Percentiles rank a stretch among this genome's conserved stretches.
Evolutionary conservation across 2,113 vertebrate genomes (phyloP).

Genomic region (Bufo gargarizans): DNA sequence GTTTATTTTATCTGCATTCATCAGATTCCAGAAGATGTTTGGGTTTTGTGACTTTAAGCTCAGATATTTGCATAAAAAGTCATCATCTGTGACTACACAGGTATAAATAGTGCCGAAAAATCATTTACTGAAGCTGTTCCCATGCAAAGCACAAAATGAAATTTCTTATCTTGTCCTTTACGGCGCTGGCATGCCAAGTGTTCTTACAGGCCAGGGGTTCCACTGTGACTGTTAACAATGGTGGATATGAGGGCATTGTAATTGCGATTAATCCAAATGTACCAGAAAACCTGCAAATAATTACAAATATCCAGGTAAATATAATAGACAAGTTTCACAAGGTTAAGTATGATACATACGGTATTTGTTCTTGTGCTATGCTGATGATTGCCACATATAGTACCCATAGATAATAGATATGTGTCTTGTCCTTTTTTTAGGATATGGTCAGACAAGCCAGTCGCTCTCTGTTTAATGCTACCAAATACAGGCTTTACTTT

Average conservation of each 20-base stretch:
- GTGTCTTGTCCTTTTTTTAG: neutral
- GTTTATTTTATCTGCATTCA: no score
- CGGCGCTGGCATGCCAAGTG: neutral
- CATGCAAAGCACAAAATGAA: neutral
- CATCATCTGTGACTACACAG: no score
- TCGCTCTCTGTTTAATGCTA: neutral
- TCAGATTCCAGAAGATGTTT: no score
- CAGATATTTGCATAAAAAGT: no score
- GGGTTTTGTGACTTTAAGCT: no score
- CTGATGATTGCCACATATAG: no score
- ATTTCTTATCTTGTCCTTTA: neutral
- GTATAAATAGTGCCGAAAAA: no score
- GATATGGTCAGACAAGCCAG: neutral
- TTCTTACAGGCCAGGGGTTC: constrained; percentile 11
- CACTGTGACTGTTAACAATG: constrained; percentile 55
- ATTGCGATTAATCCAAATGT: constrained; percentile 65
- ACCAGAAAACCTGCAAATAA: constrained; percentile 62
- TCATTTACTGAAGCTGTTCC: neutral
- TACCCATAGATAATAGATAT: no score
- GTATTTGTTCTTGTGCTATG: no score
- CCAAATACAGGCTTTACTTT: neutral
- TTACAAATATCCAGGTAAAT: constrained; percentile 64
- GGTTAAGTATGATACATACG: no score
- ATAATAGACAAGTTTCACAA: no score
- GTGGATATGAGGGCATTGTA: constrained; percentile 66